Conservation (phyloP, 2,113 vertebrate genomes). For the Cariama cristata region DNA sequence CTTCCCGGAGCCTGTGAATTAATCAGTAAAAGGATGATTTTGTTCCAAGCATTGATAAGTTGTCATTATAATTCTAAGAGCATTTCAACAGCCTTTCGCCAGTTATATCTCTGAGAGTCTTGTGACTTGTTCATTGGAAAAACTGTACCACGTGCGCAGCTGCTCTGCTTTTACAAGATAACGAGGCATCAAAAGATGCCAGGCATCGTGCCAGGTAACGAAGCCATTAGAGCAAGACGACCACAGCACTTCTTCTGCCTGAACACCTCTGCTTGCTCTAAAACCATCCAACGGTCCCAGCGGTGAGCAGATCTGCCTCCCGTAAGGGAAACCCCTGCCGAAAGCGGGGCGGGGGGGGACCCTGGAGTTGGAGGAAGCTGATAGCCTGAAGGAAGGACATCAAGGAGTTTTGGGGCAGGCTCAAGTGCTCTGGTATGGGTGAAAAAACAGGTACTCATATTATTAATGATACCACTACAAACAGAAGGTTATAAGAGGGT, state of each 20-base stretch:
- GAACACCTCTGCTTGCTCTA: not conserved
- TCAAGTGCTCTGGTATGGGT: not conserved
- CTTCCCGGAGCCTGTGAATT: conserved; percentile 46
- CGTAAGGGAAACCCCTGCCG: not conserved
- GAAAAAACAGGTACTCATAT: not conserved
- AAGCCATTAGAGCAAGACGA: conserved; percentile 12
- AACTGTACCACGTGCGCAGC: not conserved
- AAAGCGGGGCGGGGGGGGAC: not conserved
- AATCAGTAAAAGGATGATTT: conserved; percentile 41
- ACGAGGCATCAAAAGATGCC: conserved; percentile 62
- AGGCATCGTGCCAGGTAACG: conserved; percentile 51
- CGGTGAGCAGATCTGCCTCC: not conserved
- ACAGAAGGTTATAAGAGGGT: not conserved
- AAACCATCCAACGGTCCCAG: not conserved
- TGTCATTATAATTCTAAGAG: conserved; percentile 68
- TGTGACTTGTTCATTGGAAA: conserved; percentile 64
- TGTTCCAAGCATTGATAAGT: conserved; percentile 54
- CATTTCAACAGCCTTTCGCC: conserved; percentile 61
- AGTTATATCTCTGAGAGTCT: conserved; percentile 31
- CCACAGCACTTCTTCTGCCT: conserved; percentile 56
- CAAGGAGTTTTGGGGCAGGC: not conserved
- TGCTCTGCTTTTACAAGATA: conserved; percentile 69
- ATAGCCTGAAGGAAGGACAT: not conserved
- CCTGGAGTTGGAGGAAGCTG: not conserved
- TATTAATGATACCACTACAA: not conserved